Percentiles rank a stretch among this genome's conserved stretches.
phyloP scores from a whole-genome alignment of 2,797 vertebrate species.

The Sebastes itinus region DNA sequence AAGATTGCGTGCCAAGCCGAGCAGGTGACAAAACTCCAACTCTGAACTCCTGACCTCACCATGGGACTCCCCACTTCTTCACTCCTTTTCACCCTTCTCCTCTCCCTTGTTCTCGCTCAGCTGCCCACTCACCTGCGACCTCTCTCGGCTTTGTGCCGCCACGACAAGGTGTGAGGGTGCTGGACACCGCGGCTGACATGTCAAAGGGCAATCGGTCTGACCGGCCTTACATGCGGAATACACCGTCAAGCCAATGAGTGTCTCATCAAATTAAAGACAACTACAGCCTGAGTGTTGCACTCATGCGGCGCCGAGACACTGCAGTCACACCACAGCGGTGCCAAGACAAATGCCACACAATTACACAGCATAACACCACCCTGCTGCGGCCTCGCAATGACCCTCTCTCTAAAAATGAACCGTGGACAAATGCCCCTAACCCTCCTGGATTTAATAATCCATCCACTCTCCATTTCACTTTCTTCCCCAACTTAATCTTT shows the following conservation, averaged over 20 bases:
- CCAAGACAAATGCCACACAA: conserved; percentile 49
- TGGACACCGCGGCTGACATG: conserved; percentile 16
- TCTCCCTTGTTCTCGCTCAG: not conserved
- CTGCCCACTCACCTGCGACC: conserved; percentile 24
- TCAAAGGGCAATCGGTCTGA: conserved; percentile 19
- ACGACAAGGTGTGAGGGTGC: conserved; percentile 31
- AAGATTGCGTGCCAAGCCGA: conserved; percentile 43
- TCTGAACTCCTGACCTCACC: conserved; percentile 62
- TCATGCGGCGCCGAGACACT: conserved; percentile 13
- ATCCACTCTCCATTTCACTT: not conserved
- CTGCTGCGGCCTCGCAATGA: conserved; percentile 33
- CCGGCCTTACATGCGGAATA: conserved; percentile 7
- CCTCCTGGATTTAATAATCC: conserved; percentile 16
- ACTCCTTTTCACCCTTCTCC: not conserved
- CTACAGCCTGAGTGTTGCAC: conserved; percentile 14
- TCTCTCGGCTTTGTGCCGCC: not conserved
- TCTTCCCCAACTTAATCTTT: conserved; percentile 13
- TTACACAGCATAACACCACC: conserved; percentile 10
- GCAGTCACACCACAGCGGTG: conserved; percentile 22
- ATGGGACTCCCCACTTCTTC: conserved; percentile 32
- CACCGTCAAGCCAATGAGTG: conserved; percentile 61
- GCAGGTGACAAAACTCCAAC: conserved; percentile 55
- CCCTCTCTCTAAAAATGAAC: conserved; percentile 18
- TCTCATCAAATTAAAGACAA: conserved; percentile 51
- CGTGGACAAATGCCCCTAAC: conserved; percentile 1